A percentile compares a stretch with the other conserved stretches of the same genome.
phyloP scores from a whole-genome alignment of 2,888 invertebrate genomes.

The Leptinotarsa haldemani region DNA sequence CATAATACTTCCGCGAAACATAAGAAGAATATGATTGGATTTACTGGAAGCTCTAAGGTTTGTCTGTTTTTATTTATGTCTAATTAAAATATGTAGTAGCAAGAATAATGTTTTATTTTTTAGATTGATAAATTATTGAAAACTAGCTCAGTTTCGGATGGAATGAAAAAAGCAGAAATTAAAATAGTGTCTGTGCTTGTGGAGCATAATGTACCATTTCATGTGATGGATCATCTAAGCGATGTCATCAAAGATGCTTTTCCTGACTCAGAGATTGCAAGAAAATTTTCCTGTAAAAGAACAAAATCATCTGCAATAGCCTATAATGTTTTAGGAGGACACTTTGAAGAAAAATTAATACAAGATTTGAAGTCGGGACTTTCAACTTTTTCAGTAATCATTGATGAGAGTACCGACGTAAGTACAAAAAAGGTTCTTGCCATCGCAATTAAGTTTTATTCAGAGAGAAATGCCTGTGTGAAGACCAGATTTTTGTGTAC shows the following conservation, averaged over 20 bases:
- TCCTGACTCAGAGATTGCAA: conserved; percentile 35
- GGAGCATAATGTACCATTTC: conserved; percentile 40
- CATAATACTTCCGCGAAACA: conserved; percentile 17
- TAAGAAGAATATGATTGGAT: conserved; percentile 24
- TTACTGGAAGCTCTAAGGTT: conserved; percentile 34
- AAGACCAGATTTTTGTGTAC: conserved; percentile 38
- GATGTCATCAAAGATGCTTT: conserved; percentile 35
- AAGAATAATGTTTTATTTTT: conserved; percentile 28
- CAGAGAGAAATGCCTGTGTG: conserved; percentile 24
- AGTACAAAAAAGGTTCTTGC: conserved; percentile 34
- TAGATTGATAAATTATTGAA: conserved; percentile 36
- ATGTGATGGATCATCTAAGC: conserved; percentile 39
- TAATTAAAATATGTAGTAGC: conserved; percentile 28
- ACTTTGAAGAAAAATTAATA: conserved; percentile 36
- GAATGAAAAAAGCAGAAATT: conserved; percentile 38
- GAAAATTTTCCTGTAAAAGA: conserved; percentile 36
- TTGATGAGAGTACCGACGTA: conserved; percentile 41
- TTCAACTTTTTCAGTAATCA: conserved; percentile 35
- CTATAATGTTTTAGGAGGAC: conserved; percentile 34
- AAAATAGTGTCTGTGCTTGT: conserved; percentile 33
- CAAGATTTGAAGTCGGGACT: conserved; percentile 31
- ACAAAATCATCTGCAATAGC: conserved; percentile 36
- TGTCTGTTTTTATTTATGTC: conserved; percentile 29
- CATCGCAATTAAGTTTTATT: conserved; percentile 39
- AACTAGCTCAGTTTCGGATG: conserved; percentile 18